Conservation (phyloP, 2,888 invertebrate genomes). For the Clistopyga incitator region DNA sequence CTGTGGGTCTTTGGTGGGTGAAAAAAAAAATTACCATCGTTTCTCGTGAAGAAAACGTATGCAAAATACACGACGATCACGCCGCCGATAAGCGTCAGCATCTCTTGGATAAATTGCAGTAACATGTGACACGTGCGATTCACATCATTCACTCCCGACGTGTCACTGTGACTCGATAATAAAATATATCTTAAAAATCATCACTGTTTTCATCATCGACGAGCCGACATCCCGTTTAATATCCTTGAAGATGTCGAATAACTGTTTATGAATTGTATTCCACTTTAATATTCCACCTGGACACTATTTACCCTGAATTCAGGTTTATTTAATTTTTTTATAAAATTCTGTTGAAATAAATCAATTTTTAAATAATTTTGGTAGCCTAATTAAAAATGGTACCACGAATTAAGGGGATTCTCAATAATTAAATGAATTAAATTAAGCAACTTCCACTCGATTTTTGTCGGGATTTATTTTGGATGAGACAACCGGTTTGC, state of each 20-base stretch:
- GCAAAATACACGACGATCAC: constrained; percentile 79
- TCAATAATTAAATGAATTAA: constrained; percentile 27
- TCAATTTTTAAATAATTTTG: no score
- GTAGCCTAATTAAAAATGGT: background rate
- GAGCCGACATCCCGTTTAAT: constrained; percentile 26
- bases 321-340: no score
- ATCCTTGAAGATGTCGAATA: constrained; percentile 49
- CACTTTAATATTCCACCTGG: constrained; percentile 35
- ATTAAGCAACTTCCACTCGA: constrained; percentile 12
- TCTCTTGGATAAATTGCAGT: constrained; percentile 77
- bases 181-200: constrained; percentile 29
- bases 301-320: background rate
- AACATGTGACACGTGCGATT: constrained; percentile 77
- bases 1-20: background rate
- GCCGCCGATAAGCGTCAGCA: constrained; percentile 81
- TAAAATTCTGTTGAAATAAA: no score
- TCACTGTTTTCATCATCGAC: constrained; percentile 37
- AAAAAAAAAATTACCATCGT: constrained; percentile 76
- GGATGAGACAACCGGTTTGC: constrained; percentile 53
- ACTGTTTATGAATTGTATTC: constrained; percentile 41
- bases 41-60: constrained; percentile 77
- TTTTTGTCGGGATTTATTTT: constrained; percentile 56
- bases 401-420: background rate
- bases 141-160: constrained; percentile 68
- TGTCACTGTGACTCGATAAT: constrained; percentile 46